Evolutionary conservation across 2,113 vertebrate genomes (phyloP).

Genomic region (Hippocampus mohnikei): DNA sequence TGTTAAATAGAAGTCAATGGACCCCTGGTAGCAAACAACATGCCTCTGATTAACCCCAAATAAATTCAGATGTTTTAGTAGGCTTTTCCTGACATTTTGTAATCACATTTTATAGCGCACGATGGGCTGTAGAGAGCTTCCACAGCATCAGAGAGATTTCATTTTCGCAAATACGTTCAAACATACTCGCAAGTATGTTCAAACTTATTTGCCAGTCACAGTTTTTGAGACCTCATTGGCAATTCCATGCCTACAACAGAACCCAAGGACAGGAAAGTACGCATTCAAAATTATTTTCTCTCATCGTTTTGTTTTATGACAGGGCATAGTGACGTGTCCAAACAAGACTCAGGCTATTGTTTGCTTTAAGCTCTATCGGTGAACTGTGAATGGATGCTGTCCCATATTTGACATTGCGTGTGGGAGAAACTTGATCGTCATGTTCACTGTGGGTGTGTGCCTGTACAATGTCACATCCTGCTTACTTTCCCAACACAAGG

Average conservation of each 20-base stretch:
- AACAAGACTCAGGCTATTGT: not conserved
- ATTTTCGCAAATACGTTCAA: no score
- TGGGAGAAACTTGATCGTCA: constrained; percentile 35
- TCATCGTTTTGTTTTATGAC: not conserved
- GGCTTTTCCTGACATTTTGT: no score
- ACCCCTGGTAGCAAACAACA: no score
- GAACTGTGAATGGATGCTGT: not conserved
- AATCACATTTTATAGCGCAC: no score
- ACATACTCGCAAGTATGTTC: no score
- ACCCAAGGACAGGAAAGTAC: not conserved
- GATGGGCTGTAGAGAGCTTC: no score
- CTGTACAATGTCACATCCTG: constrained; percentile 27
- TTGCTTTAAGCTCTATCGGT: not conserved
- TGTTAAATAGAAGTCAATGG: no score
- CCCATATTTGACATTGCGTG: constrained; percentile 2
- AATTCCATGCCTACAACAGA: not conserved
- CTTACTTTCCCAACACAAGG: not conserved
- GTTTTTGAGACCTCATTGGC: not conserved
- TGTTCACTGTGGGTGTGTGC: constrained; percentile 21
- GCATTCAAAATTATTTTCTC: not conserved
- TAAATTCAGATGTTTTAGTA: no score
- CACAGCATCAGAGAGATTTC: no score
- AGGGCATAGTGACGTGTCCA: not conserved
- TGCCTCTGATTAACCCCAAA: no score
- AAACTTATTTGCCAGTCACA: no score